Percentiles rank a stretch among this genome's conserved stretches.
These are phyloP conservation scores for Itoplectis maculator DNA, from an alignment of 2,888 invertebrate genomes.

Conservation along the genomic window DNA sequence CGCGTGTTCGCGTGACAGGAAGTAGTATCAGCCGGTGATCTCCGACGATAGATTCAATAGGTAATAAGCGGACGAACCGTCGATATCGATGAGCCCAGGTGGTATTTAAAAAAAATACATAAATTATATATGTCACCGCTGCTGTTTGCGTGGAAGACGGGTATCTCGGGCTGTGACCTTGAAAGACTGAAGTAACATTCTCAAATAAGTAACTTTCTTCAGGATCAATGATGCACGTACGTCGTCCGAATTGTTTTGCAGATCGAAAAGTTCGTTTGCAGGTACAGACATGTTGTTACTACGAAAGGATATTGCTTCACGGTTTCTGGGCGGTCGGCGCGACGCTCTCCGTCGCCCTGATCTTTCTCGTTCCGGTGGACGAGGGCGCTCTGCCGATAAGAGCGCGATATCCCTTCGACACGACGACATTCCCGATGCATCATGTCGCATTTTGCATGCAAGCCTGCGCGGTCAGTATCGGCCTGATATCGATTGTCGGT, in stretches of 20 bases:
- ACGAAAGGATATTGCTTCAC: constrained; percentile 56
- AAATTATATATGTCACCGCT: background rate
- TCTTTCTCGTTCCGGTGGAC: constrained; percentile 74
- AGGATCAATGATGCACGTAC: too few relatives aligned
- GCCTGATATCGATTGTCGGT: constrained; percentile 74
- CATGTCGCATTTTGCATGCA: constrained; percentile 73
- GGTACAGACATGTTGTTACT: constrained; percentile 53
- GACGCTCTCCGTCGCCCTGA: constrained; percentile 70
- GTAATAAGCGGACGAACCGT: background rate
- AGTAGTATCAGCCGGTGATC: background rate
- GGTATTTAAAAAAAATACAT: background rate
- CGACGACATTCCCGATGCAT: constrained; percentile 71
- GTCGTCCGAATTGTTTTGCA: background rate
- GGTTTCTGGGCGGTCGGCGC: constrained; percentile 71
- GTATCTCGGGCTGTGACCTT: background rate
- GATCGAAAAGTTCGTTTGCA: constrained; percentile 43
- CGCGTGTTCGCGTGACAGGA: background rate
- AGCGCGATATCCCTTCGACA: constrained; percentile 77
- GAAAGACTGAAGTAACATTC: too few relatives aligned
- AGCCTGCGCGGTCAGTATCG: constrained; percentile 70
- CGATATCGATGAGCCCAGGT: background rate
- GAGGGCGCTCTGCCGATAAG: constrained; percentile 76
- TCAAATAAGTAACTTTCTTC: too few relatives aligned
- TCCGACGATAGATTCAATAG: background rate
- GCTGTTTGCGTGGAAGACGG: background rate